Percentiles rank a stretch among this genome's conserved stretches.
Conservation (phyloP, 2,113 vertebrate genomes). For the Benitochromis conjunctus region DNA sequence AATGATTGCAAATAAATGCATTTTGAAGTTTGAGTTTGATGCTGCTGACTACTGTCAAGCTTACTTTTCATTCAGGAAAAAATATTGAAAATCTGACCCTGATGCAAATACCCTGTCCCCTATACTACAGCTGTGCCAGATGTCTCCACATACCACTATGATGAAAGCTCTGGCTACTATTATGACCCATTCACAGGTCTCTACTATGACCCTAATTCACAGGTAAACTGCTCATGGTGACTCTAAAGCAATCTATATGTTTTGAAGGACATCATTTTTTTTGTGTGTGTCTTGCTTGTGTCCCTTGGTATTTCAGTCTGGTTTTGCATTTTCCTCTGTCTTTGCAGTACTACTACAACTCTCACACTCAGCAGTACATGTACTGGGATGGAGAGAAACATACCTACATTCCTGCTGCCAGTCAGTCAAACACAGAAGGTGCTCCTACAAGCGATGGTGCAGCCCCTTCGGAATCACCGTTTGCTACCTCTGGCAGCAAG, state of each 20-base stretch:
- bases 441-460: slow-evolving; percentile 6
- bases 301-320: background rate
- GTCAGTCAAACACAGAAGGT: slow-evolving; percentile 62
- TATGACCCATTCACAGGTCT: slow-evolving; percentile 88
- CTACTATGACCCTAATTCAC: slow-evolving; percentile 87
- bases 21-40: background rate
- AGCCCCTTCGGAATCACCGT: slow-evolving; percentile 57
- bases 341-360: slow-evolving; percentile 86
- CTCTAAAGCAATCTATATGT: background rate
- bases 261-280: too few species aligned
- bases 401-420: slow-evolving; percentile 79
- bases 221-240: slow-evolving; percentile 64
- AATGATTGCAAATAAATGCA: background rate
- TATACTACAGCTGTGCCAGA: slow-evolving; percentile 81
- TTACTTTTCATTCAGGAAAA: background rate
- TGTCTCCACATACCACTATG: slow-evolving; percentile 88
- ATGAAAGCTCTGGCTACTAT: slow-evolving; percentile 86
- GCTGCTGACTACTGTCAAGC: background rate
- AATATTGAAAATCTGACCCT: background rate
- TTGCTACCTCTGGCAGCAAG: slow-evolving; percentile 58
- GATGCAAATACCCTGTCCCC: background rate
- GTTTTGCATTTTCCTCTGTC: background rate
- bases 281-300: background rate
- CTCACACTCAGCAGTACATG: slow-evolving; percentile 85
- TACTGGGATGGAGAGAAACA: slow-evolving; percentile 88